A percentile compares a stretch with the other conserved stretches of the same genome.
Evolutionary conservation across 53 echinoderm and acorn worm species (phyloP).

Genomic region (Henricia sp.): DNA sequence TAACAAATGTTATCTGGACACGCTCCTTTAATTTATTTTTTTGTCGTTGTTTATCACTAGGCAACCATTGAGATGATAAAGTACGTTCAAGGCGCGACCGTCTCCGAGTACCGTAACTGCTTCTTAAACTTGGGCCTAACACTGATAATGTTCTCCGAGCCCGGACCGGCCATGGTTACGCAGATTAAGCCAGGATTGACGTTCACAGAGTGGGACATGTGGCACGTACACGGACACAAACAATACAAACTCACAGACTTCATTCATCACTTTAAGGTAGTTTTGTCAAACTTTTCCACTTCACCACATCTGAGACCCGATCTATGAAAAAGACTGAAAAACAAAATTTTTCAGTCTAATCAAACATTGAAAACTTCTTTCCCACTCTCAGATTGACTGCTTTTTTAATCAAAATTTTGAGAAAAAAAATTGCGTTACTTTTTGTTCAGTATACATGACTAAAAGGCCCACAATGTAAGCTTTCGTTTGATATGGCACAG

Average conservation of each 20-base stretch:
- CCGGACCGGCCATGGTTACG: constrained; percentile 73
- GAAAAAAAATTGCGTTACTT: no score
- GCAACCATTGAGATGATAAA: constrained; percentile 85
- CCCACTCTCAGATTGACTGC: no score
- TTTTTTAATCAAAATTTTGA: no score
- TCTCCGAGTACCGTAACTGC: constrained; percentile 85
- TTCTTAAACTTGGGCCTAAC: constrained; percentile 88
- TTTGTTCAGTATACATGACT: no score
- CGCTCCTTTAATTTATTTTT: no score
- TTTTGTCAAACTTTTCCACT: background rate
- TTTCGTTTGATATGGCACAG: no score
- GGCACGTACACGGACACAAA: constrained; percentile 77
- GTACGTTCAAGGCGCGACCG: constrained; percentile 65
- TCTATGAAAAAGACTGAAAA: no score
- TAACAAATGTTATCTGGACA: no score
- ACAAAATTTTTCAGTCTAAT: no score
- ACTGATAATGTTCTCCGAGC: constrained; percentile 84
- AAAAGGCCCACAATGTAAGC: no score
- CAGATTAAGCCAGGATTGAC: constrained; percentile 72
- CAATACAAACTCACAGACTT: constrained; percentile 83
- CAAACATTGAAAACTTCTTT: no score
- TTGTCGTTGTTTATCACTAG: constrained; percentile 37
- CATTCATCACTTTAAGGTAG: constrained; percentile 80
- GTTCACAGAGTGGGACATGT: constrained; percentile 92
- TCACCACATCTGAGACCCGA: no score